Base-by-base conservation (phyloP, 2,113 vertebrate genomes). In the Orthochromis indermauri region DNA sequence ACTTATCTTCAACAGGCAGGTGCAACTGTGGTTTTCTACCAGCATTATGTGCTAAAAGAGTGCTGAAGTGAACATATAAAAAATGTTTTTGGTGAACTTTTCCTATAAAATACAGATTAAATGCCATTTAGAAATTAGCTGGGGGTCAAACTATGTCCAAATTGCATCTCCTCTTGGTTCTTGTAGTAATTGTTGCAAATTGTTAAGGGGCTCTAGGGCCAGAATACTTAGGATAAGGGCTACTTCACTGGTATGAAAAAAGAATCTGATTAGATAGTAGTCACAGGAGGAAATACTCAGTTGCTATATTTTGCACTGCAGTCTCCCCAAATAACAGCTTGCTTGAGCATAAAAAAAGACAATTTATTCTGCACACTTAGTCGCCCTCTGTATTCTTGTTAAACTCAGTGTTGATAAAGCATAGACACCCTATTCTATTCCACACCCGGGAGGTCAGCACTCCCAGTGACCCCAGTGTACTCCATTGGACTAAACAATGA, bases 401-500 rank as follows among this genome's bases (percentile, higher is more conserved):
- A 86, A 88, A 14, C 5, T 78, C 21, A 31, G 59, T 84, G 80
- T 88, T 84, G 66, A 82, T 88, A 81, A 88, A 80, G 68, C 81
- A 87, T 31, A 87, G 87, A 90, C 82, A 85, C 82, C 79, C 82
- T 55, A 83, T 85, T 86, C 53, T 91, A 66, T 76, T 93, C 73
- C 61, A 80, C 68, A 89, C 86, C 86, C 76, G 8, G 93, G 92
- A 93, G 91, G 88, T 91, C 86, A 87, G 90, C 88, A 86, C 87
- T 80, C 80, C 73, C 80, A 24, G 63, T 94, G 93, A 95, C 94
- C 95, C 92, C 88, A 42, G 86, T 79, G 89, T 93, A 88, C 92
- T 91, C 94, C 40, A 35, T 91, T 86, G 87, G 93, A 95, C 93
- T 92, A 89, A 92, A 96, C 95, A 96, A 95, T 96, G 93, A 95